Evolutionary conservation across 2,888 invertebrate genomes (phyloP).

Genomic region (Megaustenia siamemsis): DNA sequence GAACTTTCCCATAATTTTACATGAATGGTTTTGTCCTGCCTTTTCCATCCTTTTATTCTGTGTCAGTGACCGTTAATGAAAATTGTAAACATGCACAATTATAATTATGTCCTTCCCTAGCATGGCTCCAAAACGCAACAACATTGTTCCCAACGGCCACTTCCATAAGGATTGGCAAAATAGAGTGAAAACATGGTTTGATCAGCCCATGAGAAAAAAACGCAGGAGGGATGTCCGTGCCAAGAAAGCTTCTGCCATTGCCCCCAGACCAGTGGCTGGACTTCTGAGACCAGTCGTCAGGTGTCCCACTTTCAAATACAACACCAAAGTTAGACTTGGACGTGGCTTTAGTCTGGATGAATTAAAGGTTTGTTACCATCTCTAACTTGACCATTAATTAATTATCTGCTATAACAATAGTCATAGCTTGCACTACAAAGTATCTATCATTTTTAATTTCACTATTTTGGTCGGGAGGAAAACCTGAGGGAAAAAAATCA

Average conservation of each 20-base stretch:
- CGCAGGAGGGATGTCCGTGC: conserved; percentile 92
- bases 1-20: no score
- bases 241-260: conserved; percentile 94
- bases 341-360: conserved; percentile 97
- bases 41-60: no score
- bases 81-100: no score
- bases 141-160: conserved; percentile 99
- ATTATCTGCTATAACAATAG: not conserved
- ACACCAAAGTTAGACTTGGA: conserved; percentile 95
- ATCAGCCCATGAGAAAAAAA: conserved; percentile 96
- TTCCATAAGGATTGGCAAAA: conserved; percentile 99
- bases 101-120: conserved; percentile 56
- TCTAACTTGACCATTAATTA: not conserved
- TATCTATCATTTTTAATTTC: no score
- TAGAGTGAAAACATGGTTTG: conserved; percentile 97
- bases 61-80: no score
- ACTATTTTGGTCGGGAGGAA: no score
- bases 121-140: conserved; percentile 89
- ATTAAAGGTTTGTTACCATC: conserved; percentile 86
- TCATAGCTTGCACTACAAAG: no score
- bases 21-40: no score
- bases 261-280: conserved; percentile 94
- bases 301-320: conserved; percentile 96
- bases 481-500: no score
- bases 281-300: conserved; percentile 93